Evolutionary conservation across 1,140 invertebrate genomes (phyloP).

Genomic region (Conopomorpha cramerella): DNA sequence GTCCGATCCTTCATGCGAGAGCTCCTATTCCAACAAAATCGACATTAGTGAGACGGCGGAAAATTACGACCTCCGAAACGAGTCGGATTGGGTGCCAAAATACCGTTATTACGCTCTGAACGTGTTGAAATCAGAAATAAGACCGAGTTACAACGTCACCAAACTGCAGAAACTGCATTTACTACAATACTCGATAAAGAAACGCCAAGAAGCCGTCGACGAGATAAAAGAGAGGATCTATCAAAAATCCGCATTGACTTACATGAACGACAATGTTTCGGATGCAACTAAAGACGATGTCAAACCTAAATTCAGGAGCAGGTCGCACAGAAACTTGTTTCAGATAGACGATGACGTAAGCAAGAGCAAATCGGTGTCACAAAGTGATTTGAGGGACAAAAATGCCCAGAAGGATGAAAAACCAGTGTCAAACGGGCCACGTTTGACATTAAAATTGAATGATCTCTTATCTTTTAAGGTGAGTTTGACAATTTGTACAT

Average conservation of each 20-base stretch:
- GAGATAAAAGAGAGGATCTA: slow-evolving; percentile 54
- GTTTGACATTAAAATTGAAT: slow-evolving; percentile 43
- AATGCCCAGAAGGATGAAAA: slow-evolving; percentile 34
- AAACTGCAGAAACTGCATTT: slow-evolving; percentile 64
- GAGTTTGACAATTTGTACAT: too few relatives aligned
- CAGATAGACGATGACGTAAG: slow-evolving; percentile 22
- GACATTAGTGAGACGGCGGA: slow-evolving; percentile 57
- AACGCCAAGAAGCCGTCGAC: slow-evolving; percentile 45
- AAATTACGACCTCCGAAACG: slow-evolving; percentile 44
- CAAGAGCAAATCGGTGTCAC: slow-evolving; percentile 20
- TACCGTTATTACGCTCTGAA: slow-evolving; percentile 43
- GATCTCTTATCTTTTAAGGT: slow-evolving; percentile 53
- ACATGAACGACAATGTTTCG: slow-evolving; percentile 14
- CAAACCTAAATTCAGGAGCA: slow-evolving; percentile 25
- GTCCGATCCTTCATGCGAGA: slow-evolving; percentile 28
- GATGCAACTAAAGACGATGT: too few relatives aligned
- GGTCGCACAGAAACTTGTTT: slow-evolving; percentile 36
- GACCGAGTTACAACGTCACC: slow-evolving; percentile 74
- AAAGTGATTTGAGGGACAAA: slow-evolving; percentile 24
- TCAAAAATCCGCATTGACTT: slow-evolving; percentile 42
- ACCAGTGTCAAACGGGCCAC: slow-evolving; percentile 28
- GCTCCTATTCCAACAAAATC: slow-evolving; percentile 43
- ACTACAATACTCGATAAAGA: slow-evolving; percentile 55
- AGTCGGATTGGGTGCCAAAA: slow-evolving; percentile 33
- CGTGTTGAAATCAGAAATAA: slow-evolving; percentile 65